Base-by-base conservation (phyloP, 2,888 invertebrate genomes). In the Nomada flava region DNA sequence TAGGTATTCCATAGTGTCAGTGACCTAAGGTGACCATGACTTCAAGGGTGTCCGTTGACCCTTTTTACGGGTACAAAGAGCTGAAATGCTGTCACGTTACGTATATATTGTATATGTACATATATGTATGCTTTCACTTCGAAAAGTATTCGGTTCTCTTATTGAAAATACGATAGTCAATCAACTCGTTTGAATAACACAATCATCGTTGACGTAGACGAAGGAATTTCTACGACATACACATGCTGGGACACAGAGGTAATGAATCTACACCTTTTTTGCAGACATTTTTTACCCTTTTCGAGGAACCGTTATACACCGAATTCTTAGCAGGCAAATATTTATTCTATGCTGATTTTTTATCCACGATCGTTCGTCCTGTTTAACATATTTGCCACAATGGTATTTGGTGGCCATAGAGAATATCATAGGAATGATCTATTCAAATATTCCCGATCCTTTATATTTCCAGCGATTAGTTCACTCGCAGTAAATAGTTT, bases 11-110 rank as follows among this genome's bases (percentile, higher is more conserved):
- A 20, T 13, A 26, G n/a, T 76, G 50, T 42, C 62, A 55, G 20
- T 76, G 67, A 63, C 57, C 79, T 69, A 68, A 50, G 20, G 1
- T 5, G 55, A 42, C 42, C 42, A 62, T 77, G 50, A 63, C 18
- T 63, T 29, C 57, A 69, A 57, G 69, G 57, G 26, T 57, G 57
- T 15, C 18, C 18, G 1, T 63, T 62, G 29, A 69, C 68, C 42
- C 20, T 57, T 55, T 4, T 0, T 7, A 62, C 2, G 13, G 11
- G 42, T 4, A 15, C 7, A n/a, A 15, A 23, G 11, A 42, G n/a
- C 20, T 1, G 13, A 18, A 36, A 55, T 47, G 36, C 13, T n/a
- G 15, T 2, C 36, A n/a, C 26, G 7, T 10, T 2, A 29, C 13
- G 1, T 3, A 60, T 11, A 36, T 10, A 68, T 36, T 36, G 36